These are phyloP conservation scores for Magallana ariakensis DNA, from an alignment of 1,140 invertebrate species.

Conservation along the genomic window DNA sequence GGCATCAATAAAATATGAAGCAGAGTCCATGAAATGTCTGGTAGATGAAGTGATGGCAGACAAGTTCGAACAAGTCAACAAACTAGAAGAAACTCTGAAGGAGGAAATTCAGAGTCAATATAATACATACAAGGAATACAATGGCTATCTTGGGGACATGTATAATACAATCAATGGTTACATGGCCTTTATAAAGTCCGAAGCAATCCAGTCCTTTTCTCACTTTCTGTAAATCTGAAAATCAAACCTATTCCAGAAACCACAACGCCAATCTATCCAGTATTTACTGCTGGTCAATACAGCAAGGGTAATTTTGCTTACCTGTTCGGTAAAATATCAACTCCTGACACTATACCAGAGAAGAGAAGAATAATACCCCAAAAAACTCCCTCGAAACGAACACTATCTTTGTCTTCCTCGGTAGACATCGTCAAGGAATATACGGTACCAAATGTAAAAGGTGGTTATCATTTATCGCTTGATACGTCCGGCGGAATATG, in stretches of 20 bases:
- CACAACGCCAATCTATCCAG: not conserved
- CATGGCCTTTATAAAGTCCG: too few relatives aligned
- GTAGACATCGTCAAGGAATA: too few relatives aligned
- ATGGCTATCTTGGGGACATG: not conserved
- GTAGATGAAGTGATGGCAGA: too few relatives aligned
- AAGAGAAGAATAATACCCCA: not conserved
- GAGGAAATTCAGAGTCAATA: not conserved
- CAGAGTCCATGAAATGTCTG: too few relatives aligned
- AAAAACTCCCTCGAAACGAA: not conserved
- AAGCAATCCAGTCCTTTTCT: not conserved
- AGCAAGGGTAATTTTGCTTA: not conserved
- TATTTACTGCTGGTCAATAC: not conserved
- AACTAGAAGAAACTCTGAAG: too few relatives aligned
- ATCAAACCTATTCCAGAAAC: not conserved
- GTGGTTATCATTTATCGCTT: too few relatives aligned
- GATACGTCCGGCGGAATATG: too few relatives aligned
- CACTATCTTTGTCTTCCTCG: too few relatives aligned
- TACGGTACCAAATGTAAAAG: too few relatives aligned
- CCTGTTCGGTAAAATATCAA: not conserved
- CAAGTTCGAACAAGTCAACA: too few relatives aligned
- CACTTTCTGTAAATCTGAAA: not conserved
- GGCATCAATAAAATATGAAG: too few relatives aligned
- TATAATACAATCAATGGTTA: too few relatives aligned
- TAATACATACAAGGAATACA: not conserved
- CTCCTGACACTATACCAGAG: not conserved